These are phyloP conservation scores for Coilia nasus DNA, from an alignment of 2,797 vertebrate genomes.

Conservation along the genomic window DNA sequence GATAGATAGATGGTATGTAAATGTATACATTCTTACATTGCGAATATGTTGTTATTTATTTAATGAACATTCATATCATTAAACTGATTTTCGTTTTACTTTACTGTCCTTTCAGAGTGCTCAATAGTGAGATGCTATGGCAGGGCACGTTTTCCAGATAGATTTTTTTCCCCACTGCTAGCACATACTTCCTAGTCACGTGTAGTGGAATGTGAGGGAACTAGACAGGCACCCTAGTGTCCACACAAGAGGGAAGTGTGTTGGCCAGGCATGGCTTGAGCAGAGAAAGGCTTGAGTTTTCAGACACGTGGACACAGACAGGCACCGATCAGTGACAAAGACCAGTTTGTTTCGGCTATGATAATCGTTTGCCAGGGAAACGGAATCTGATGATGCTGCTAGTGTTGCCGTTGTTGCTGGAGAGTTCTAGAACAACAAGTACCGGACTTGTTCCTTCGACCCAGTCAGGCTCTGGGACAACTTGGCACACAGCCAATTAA, in stretches of 20 bases:
- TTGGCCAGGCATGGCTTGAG: conserved; percentile 30
- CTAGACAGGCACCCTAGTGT: conserved; percentile 8
- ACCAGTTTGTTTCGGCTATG: conserved; percentile 55
- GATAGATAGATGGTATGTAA: not conserved
- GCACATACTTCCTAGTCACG: conserved; percentile 2
- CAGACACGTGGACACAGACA: conserved; percentile 32
- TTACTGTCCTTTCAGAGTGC: not conserved
- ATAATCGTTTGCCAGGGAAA: conserved; percentile 48
- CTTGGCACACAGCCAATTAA: conserved; percentile 28
- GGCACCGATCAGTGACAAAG: conserved; percentile 59
- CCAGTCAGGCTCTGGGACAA: not conserved
- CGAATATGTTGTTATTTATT: not conserved
- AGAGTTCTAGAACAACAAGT: conserved; percentile 53
- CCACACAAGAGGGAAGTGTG: conserved; percentile 22
- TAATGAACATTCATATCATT: not conserved
- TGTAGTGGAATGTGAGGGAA: conserved; percentile 17
- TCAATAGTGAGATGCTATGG: not conserved
- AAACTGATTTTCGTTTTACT: not conserved
- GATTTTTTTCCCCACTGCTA: not conserved
- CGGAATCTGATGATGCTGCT: conserved; percentile 35
- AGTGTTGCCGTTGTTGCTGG: conserved; percentile 36
- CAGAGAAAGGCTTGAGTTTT: conserved; percentile 26
- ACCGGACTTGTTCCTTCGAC: conserved; percentile 54
- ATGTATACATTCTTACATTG: not conserved
- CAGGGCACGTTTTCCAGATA: conserved; percentile 5